Evolutionary conservation across 1,140 invertebrate species (phyloP).

Genomic region (Musca domestica): DNA sequence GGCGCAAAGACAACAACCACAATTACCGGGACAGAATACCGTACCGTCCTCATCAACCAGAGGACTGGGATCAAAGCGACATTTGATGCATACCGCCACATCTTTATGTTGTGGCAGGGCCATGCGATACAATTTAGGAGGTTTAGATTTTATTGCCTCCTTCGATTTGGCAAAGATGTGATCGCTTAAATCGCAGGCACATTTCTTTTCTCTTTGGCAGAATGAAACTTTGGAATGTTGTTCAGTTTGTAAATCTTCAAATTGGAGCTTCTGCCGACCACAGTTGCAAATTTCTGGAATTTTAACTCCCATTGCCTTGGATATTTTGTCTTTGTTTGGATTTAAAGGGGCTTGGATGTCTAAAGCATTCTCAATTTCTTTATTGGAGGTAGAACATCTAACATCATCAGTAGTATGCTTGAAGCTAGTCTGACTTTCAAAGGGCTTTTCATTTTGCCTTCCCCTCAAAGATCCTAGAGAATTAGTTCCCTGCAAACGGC

Average conservation of each 20-base stretch:
- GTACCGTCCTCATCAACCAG: conserved; percentile 45
- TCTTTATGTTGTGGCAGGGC: conserved; percentile 45
- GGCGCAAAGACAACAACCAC: conserved; percentile 47
- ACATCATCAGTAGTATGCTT: too few species aligned
- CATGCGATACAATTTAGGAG: conserved; percentile 30
- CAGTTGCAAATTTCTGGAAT: not conserved
- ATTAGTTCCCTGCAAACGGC: too few species aligned
- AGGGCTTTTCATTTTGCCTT: too few species aligned
- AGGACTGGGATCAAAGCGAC: conserved; percentile 44
- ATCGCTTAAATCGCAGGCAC: not conserved
- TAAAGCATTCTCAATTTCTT: too few species aligned
- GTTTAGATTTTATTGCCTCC: not conserved
- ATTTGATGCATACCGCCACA: conserved; percentile 40
- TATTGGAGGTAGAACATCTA: too few species aligned
- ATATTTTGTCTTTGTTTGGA: too few species aligned
- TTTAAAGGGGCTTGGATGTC: too few species aligned
- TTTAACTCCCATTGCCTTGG: too few species aligned
- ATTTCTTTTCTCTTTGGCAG: not conserved
- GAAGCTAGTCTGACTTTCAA: too few species aligned
- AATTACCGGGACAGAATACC: conserved; percentile 46
- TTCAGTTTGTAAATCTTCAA: not conserved
- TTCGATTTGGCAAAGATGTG: not conserved
- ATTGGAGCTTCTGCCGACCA: not conserved
- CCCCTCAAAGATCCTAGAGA: too few species aligned
- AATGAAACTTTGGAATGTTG: too few species aligned